Conservation (phyloP, 92 coral and sea anemone genomes). For the Zoanthus sociatus region DNA sequence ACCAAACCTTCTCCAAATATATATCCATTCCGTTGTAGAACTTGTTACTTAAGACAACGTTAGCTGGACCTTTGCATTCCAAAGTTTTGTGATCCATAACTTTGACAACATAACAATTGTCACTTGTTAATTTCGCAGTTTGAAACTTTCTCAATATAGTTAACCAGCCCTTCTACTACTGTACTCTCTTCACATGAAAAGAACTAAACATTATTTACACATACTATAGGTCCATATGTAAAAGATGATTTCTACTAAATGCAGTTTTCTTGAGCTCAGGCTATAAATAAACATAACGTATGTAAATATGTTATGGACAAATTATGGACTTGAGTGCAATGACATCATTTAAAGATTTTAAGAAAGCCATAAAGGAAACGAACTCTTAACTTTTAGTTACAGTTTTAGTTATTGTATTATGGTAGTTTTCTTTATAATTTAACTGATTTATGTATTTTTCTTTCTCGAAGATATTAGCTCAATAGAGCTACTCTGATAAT, state of each 20-base stretch:
- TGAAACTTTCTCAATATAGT: conserved; percentile 33
- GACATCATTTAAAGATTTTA: no score
- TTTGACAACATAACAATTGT: conserved; percentile 30
- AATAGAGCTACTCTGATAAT: no score
- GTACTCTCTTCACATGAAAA: background rate
- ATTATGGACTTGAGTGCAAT: no score
- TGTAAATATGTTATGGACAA: no score
- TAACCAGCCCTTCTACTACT: background rate
- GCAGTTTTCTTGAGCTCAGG: background rate
- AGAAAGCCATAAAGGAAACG: no score
- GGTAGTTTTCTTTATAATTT: no score
- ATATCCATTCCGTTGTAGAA: conserved; percentile 52
- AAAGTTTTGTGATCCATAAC: conserved; percentile 66
- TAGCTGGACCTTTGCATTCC: conserved; percentile 66
- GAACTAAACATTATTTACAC: background rate
- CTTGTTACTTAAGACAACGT: conserved; percentile 49
- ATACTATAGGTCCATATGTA: background rate
- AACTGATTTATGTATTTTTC: no score
- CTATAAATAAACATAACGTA: background rate
- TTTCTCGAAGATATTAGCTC: no score
- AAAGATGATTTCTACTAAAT: background rate
- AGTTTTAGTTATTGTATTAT: no score
- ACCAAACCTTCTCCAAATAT: background rate
- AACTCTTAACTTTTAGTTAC: no score
- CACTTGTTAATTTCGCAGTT: conserved; percentile 7